A percentile compares a stretch with the other conserved stretches of the same genome.
Evolutionary conservation across 2,113 vertebrate genomes (phyloP).

Genomic region (Agelaius tricolor): DNA sequence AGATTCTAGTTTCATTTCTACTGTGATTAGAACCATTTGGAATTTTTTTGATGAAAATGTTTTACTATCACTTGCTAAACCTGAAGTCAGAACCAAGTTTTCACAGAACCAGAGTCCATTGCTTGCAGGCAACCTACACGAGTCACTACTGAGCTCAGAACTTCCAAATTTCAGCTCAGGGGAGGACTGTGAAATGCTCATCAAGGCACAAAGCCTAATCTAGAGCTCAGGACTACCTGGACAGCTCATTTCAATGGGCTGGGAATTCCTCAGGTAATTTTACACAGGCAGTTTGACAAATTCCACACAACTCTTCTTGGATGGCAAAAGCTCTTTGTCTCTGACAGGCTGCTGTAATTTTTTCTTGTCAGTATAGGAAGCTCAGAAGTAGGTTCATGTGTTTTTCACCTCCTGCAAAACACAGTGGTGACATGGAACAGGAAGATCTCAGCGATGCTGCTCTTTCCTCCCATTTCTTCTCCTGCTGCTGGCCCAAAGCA

Average conservation of each 20-base stretch:
- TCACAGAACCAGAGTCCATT: not conserved
- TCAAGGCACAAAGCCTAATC: not conserved
- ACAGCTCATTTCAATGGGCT: not conserved
- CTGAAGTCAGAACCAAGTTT: not conserved
- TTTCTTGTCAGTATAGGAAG: not conserved
- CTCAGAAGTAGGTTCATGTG: rapidly evolving
- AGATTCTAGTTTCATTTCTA: not conserved
- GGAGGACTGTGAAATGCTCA: not conserved
- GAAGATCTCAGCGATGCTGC: not conserved
- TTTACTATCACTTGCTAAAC: not conserved
- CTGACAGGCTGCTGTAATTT: not conserved
- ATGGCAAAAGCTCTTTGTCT: not conserved
- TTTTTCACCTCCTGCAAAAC: not conserved
- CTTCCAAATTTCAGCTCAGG: not conserved
- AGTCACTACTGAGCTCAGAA: not conserved
- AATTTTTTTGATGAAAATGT: not conserved
- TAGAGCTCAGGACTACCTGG: not conserved
- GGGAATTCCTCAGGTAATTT: not conserved
- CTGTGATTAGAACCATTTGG: not conserved
- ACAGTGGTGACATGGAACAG: not conserved
- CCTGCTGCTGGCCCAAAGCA: not conserved
- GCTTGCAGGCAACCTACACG: rapidly evolving
- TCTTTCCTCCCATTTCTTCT: not conserved
- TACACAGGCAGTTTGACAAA: not conserved
- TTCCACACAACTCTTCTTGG: not conserved